Evolutionary conservation across 92 coral and sea anemone genomes (phyloP), one percentile per base, ranked within the genome.

Genomic region (Epizoanthus fatuus): DNA sequence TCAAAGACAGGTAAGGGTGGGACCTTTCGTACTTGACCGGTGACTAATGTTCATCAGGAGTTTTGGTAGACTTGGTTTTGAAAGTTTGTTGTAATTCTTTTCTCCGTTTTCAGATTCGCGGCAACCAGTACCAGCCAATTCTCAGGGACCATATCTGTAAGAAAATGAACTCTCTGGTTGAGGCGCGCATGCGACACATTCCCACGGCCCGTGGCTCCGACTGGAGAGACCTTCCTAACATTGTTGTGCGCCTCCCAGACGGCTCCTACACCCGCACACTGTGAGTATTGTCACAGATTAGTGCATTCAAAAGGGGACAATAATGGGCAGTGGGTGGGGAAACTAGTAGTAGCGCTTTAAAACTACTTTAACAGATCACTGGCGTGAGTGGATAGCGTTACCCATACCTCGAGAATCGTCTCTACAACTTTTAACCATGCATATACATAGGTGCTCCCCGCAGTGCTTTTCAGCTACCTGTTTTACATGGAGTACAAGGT

Each of bases 191-290:
- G 93, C 94, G 93, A 32, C 85, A 94, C 84, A 97, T 97, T 66
- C 99, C 99, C 32, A 87, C 89, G 22, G 93, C 95, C 47, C 99
- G 98, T 20, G 99, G 99, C 22, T 97, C 99, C 9, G 99, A 97
- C 75, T 97, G 99, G 99, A 93, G 99, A 80, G 99, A 97, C 73
- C 72, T 97, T 63, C 99, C 99, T 0, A 97, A 97, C 62, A 93
- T 81, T 22, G 84, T 71, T 9, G 94, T 95, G 19, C 92, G 91
- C 54, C 91, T 97, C 12, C 39, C 92, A 4, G 99, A 95, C 80
- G 97, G 98, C n/a, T 82, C 86, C 2, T 83, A 65, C 49, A 87
- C 97, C 72, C 90, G 80, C 59, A 90, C 89, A 82, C 92, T 97
- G 99, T 97, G 80, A 84, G 99, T 91, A 16, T 25, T n/a, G 25